Percentiles rank a stretch among this genome's conserved stretches.
Evolutionary conservation across 2,797 vertebrate species (phyloP).

Genomic region (Poecilia gillii): DNA sequence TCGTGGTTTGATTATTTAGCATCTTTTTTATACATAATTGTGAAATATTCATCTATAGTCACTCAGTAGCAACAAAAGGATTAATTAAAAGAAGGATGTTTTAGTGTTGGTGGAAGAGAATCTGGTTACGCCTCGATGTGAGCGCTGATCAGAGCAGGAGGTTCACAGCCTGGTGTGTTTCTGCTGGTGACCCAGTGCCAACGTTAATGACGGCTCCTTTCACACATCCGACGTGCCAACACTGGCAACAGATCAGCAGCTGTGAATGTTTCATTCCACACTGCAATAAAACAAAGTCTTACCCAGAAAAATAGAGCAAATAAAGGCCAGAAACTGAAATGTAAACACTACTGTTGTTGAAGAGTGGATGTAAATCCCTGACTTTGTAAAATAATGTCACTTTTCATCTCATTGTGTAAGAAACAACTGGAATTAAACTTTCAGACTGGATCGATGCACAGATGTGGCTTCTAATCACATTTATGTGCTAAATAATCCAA

Average conservation of each 20-base stretch:
- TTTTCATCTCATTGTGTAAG: too few relatives aligned
- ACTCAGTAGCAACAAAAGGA: not conserved
- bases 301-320: too few relatives aligned
- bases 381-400: too few relatives aligned
- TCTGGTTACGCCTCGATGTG: not conserved
- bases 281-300: too few relatives aligned
- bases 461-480: too few relatives aligned
- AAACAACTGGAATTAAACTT: too few relatives aligned
- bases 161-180: conserved; percentile 22
- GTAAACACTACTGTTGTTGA: too few relatives aligned
- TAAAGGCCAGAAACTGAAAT: too few relatives aligned
- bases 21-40: not conserved
- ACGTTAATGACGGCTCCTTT: conserved; percentile 25
- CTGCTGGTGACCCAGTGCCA: conserved; percentile 17
- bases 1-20: not conserved
- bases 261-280: conserved; percentile 20
- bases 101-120: not conserved
- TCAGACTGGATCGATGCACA: too few relatives aligned
- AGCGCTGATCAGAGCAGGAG: conserved; percentile 7
- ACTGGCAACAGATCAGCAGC: conserved; percentile 5
- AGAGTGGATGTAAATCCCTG: too few relatives aligned
- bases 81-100: not conserved
- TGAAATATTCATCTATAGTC: not conserved
- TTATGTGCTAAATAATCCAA: too few relatives aligned
- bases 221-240: conserved; percentile 46